Base-by-base conservation (phyloP, 2,797 vertebrate species). In the Pantherophis alleghaniensis region DNA sequence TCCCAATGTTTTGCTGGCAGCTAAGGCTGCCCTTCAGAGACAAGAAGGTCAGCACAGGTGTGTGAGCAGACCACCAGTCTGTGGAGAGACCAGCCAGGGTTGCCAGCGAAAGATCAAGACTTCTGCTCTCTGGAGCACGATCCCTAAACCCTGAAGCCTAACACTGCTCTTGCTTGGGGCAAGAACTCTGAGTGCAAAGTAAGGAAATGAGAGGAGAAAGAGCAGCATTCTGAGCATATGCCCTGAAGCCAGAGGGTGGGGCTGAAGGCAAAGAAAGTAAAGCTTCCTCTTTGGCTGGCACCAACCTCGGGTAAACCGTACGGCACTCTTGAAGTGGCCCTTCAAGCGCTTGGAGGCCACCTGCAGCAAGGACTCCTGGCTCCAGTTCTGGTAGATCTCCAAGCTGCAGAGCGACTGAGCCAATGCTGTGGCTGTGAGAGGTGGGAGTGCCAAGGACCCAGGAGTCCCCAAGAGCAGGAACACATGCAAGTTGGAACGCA, bases 321-420 rank as follows among this genome's bases (percentile, higher is more conserved):
- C 0, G 14, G 69, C 1, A 20, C 2, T 14, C 32, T 9, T 53
- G 22, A 92, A 91, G 88, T 22, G 94, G n/a, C 60, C 20, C 95
- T 96, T 95, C 87, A 99, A 96, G 90, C 94, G 93, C 0, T 95
- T 96, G 92, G 95, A 92, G 83, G 98, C 98, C 93, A 96, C 96
- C 94, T 96, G 97, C 60, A 93, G 87, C 92, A 98, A 96, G 93
- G 97, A 95, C 66, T 96, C 92, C 9, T 90, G 86, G 89, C 97
- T 97, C 98, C 98, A 99, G 5, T 97, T 95, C 94, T 98, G 97
- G 92, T 98, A 98, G 60, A 97, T 93, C 56, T 98, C 98, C 55
- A 98, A 97, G 96, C 97, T 98, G 94, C 96, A 96, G 94, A 98
- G 95, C 87, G 98, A 96, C 93, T 97, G 98, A 28, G 96, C 94